Percentiles rank a stretch among this genome's conserved stretches.
Conservation (phyloP, 2,113 vertebrate species). For the Nyctereutes procyonoides region DNA sequence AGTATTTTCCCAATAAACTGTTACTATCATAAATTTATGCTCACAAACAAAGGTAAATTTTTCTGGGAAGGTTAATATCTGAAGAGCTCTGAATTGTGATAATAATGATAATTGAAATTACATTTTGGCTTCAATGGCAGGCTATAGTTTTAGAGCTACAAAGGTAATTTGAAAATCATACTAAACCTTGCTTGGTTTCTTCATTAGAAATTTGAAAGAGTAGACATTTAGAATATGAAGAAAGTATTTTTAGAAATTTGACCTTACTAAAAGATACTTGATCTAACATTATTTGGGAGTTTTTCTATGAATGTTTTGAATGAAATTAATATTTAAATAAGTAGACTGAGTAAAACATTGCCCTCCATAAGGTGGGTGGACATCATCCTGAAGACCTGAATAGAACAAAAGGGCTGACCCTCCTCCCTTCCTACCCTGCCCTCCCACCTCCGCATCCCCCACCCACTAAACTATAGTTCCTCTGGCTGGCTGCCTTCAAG, state of each 20-base stretch:
- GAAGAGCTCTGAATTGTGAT: neutral
- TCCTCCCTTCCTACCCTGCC: no score
- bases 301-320: neutral
- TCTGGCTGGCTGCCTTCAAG: neutral
- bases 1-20: neutral
- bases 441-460: neutral
- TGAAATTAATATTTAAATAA: constrained; percentile 23
- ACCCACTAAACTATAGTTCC: neutral
- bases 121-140: neutral
- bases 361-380: neutral
- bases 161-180: neutral
- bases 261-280: neutral
- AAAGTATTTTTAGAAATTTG: constrained; percentile 22
- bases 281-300: neutral
- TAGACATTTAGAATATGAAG: constrained; percentile 23
- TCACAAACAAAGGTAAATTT: neutral
- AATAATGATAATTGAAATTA: neutral
- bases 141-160: neutral
- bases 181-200: neutral
- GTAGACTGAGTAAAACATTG: neutral
- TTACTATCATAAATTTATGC: neutral
- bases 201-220: neutral
- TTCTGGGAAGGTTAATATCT: neutral
- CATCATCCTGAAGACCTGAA: neutral
- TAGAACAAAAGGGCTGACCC: neutral